A percentile compares a stretch with the other conserved stretches of the same genome.
phyloP scores from a whole-genome alignment of 2,888 invertebrate genomes.

The Brenthis ino region DNA sequence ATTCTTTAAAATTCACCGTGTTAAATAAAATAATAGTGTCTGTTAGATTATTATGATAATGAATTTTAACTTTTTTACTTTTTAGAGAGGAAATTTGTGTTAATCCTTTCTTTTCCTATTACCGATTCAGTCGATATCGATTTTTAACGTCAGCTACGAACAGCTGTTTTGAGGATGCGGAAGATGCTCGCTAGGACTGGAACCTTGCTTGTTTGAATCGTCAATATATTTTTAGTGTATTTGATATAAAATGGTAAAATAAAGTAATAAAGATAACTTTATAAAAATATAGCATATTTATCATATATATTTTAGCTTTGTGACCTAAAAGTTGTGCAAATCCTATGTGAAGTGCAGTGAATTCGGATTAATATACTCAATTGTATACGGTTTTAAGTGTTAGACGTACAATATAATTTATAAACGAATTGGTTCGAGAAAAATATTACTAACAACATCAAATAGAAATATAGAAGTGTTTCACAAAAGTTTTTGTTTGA shows the following conservation, averaged over 20 bases:
- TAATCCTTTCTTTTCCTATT: conserved; percentile 26
- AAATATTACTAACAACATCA: conserved; percentile 1
- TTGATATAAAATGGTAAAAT: conserved; percentile 14
- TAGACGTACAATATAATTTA: not conserved
- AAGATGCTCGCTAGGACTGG: conserved; percentile 43
- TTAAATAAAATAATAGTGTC: not conserved
- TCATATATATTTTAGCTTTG: not conserved
- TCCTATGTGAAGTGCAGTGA: conserved; percentile 29
- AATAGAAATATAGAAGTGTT: conserved; percentile 23
- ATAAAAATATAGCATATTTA: not conserved
- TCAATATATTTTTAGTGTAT: not conserved
- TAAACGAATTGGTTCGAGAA: conserved; percentile 8
- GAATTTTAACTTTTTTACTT: not conserved
- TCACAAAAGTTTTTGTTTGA: conserved; percentile 30
- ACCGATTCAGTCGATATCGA: conserved; percentile 64
- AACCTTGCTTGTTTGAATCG: not conserved
- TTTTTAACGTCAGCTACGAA: conserved; percentile 64
- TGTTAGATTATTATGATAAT: not conserved
- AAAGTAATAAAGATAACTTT: not conserved
- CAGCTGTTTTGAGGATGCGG: conserved; percentile 74
- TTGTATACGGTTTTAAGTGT: conserved; percentile 12
- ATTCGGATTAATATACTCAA: conserved; percentile 1
- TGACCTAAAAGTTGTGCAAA: conserved; percentile 10
- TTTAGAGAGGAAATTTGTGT: conserved; percentile 1
- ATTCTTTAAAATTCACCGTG: not conserved